Evolutionary conservation across 2,888 invertebrate species (phyloP), one percentile per base, ranked within the genome.

Genomic region (Dynastes tityus): DNA sequence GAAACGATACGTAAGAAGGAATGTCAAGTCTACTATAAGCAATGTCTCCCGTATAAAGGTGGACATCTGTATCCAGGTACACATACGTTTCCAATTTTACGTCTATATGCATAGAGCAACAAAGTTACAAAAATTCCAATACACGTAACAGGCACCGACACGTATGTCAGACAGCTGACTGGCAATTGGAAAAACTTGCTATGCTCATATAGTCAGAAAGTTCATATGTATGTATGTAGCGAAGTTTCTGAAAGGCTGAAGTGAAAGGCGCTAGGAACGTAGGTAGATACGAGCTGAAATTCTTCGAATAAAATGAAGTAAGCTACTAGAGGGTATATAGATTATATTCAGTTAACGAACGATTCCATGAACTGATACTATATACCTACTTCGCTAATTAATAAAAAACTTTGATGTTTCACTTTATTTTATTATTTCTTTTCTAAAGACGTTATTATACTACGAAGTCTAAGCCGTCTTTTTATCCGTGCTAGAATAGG

Each of bases 161-260:
- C 11, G 9, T 2, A 61, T 27, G 61, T 61, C 61, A 53, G 53
- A 3, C n/a, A 6, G 5, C 53, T 2, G 61, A 27, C 61, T 53
- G 5, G 61, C 27, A 61, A 61, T 22, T 61, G 16, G 61, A 61
- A 61, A 55, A 29, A 61, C 29, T 61, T 29, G 5, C 55, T n/a
- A 16, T 55, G 5, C 6, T 16, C 55, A n/a, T 55, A 8, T 45
- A 45, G 40, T 45, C 8, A 8, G 45, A 8, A 45, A 45, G 45
- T 45, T 45, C 45, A 45, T 8, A 45, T 45, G 45, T 55, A 55
- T n/a, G 55, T 11, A 55, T 32, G 32, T 32, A 5, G 22, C 27
- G 61, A 61, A 61, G 61, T 53, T 16, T 53, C 53, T 53, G 53
- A 53, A 53, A 53, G 4, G 16, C 5, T n/a, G 53, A n/a, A 53